phyloP scores from a whole-genome alignment of 2,888 invertebrate genomes.

The Liopterus haemorrhoidalis region DNA sequence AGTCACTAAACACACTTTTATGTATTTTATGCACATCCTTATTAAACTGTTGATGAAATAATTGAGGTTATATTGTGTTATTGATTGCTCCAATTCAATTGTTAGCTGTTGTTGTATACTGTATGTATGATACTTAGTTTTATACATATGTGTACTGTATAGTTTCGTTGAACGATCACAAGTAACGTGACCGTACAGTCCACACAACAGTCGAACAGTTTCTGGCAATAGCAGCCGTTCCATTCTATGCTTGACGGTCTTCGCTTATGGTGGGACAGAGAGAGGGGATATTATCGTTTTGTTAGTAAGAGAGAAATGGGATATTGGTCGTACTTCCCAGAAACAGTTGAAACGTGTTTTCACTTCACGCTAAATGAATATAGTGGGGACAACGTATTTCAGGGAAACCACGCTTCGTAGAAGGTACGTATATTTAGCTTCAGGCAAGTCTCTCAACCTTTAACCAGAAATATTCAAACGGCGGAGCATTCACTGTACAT shows the following conservation, averaged over 20 bases:
- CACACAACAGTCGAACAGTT: conserved; percentile 13
- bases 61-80: too few relatives aligned
- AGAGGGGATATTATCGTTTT: conserved; percentile 12
- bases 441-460: conserved; percentile 32
- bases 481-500: too few relatives aligned
- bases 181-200: conserved; percentile 10
- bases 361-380: conserved; percentile 41
- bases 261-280: conserved; percentile 20
- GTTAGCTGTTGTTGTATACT: too few relatives aligned
- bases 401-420: conserved; percentile 44
- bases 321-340: conserved; percentile 36
- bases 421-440: conserved; percentile 37
- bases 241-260: conserved; percentile 14
- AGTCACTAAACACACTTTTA: too few relatives aligned
- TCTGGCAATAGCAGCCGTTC: conserved; percentile 9
- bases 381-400: conserved; percentile 38
- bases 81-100: too few relatives aligned
- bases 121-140: too few relatives aligned
- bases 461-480: too few relatives aligned
- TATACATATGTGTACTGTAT: too few relatives aligned
- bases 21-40: too few relatives aligned
- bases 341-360: conserved; percentile 44
- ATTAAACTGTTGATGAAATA: too few relatives aligned
- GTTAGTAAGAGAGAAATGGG: conserved; percentile 22
- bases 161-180: too few relatives aligned